These are phyloP conservation scores for Pristiophorus japonicus DNA, from an alignment of 2,113 vertebrate genomes.

Conservation along the genomic window DNA sequence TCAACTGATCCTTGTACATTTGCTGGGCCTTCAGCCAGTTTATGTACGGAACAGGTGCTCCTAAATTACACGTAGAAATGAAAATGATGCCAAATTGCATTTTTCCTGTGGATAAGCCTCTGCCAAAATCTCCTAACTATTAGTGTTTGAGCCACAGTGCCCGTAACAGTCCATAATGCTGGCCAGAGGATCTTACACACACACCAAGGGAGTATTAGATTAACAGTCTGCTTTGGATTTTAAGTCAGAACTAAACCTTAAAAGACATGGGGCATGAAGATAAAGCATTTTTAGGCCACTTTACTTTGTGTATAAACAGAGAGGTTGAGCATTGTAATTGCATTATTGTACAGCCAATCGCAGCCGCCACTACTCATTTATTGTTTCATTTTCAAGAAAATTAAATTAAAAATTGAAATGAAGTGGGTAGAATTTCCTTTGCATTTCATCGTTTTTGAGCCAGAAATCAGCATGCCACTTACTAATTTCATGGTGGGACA, in stretches of 20 bases:
- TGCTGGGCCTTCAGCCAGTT: not conserved
- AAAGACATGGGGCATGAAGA: not conserved
- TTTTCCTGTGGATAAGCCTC: not conserved
- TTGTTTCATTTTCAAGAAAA: not conserved
- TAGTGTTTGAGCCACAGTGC: not conserved
- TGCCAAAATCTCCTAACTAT: not conserved
- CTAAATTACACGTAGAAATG: not conserved
- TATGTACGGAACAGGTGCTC: not conserved
- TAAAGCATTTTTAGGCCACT: not conserved
- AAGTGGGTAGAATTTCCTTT: not conserved
- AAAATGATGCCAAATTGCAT: not conserved
- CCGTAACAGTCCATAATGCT: too few relatives aligned
- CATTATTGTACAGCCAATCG: not conserved
- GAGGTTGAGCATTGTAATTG: not conserved
- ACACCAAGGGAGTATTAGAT: not conserved
- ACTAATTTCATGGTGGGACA: not conserved
- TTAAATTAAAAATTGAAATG: not conserved
- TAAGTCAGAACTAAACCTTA: not conserved
- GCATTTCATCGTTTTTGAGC: not conserved
- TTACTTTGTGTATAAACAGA: too few relatives aligned
- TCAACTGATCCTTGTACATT: not conserved
- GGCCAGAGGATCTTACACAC: not conserved
- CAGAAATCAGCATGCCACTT: too few relatives aligned
- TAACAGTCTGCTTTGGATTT: constrained; percentile 13
- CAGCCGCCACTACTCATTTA: not conserved